A percentile compares a stretch with the other conserved stretches of the same genome.
Evolutionary conservation across 2,888 invertebrate species (phyloP).

Genomic region (Synanthedon tipuliformis): DNA sequence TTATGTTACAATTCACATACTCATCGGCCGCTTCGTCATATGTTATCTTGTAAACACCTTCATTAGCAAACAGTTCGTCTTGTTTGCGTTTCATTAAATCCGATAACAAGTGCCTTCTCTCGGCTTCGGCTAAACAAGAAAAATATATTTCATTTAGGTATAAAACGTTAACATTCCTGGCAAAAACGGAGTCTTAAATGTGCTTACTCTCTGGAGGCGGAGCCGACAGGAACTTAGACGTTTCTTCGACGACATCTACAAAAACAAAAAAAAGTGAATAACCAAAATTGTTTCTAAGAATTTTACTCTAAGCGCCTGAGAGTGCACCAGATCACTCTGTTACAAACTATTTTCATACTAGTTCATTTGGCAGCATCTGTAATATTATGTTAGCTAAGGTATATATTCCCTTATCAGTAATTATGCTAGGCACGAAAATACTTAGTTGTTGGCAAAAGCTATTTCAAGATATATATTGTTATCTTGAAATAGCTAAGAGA

Average conservation of each 20-base stretch:
- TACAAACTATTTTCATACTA: too few species aligned
- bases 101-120: slow-evolving; percentile 33
- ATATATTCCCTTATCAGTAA: too few species aligned
- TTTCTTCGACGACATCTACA: slow-evolving; percentile 36
- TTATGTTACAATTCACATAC: slow-evolving; percentile 12
- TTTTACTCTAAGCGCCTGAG: too few species aligned
- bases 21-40: slow-evolving; percentile 34
- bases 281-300: too few species aligned
- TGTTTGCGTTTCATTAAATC: slow-evolving; percentile 37
- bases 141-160: too few species aligned
- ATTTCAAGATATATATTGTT: background rate
- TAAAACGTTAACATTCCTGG: too few species aligned
- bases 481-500: too few species aligned
- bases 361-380: too few species aligned
- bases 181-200: too few species aligned
- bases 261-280: slow-evolving; percentile 6
- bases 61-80: slow-evolving; percentile 21
- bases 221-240: slow-evolving; percentile 34
- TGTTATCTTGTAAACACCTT: slow-evolving; percentile 34
- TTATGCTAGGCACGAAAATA: background rate
- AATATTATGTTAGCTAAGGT: too few species aligned
- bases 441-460: background rate
- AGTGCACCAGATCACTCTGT: too few species aligned
- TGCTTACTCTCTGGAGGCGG: slow-evolving; percentile 39
- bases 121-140: slow-evolving; percentile 9